These are phyloP conservation scores for Sternotherus odoratus DNA, from an alignment of 2,797 vertebrate species.

Conservation along the genomic window DNA sequence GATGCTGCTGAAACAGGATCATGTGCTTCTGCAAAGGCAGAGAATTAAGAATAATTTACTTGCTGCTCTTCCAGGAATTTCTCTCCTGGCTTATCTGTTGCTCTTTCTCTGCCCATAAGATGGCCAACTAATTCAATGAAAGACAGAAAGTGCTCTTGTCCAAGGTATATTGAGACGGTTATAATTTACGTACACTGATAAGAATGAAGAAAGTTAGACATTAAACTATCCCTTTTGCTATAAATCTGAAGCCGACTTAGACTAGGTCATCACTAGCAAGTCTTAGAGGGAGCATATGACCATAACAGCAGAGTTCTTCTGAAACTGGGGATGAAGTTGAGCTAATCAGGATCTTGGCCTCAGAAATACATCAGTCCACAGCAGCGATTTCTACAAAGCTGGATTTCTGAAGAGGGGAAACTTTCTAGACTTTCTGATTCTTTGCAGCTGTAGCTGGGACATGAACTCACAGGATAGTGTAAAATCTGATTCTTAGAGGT, in stretches of 20 bases:
- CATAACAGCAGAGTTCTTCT: neutral
- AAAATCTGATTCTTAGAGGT: neutral
- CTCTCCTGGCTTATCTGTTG: neutral
- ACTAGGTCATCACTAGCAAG: neutral
- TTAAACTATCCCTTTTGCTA: accelerated
- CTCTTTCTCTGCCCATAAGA: neutral
- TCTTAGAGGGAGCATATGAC: accelerated
- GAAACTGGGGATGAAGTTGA: neutral
- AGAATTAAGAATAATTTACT: conserved; percentile 17
- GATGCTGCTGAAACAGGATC: accelerated
- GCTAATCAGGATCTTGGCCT: neutral
- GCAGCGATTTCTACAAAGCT: neutral
- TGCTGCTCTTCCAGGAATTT: neutral
- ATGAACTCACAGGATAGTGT: neutral
- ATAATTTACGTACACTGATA: accelerated
- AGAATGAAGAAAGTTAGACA: neutral
- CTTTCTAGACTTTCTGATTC: neutral
- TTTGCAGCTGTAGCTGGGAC: neutral
- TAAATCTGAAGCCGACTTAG: accelerated
- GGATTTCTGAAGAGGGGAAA: neutral
- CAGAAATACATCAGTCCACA: neutral
- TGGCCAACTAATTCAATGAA: neutral
- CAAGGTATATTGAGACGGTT: accelerated
- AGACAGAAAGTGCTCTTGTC: neutral
- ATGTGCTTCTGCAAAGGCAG: accelerated